These are phyloP conservation scores for Scotopteryx bipunctaria DNA, from an alignment of 2,888 invertebrate genomes.

Conservation along the genomic window DNA sequence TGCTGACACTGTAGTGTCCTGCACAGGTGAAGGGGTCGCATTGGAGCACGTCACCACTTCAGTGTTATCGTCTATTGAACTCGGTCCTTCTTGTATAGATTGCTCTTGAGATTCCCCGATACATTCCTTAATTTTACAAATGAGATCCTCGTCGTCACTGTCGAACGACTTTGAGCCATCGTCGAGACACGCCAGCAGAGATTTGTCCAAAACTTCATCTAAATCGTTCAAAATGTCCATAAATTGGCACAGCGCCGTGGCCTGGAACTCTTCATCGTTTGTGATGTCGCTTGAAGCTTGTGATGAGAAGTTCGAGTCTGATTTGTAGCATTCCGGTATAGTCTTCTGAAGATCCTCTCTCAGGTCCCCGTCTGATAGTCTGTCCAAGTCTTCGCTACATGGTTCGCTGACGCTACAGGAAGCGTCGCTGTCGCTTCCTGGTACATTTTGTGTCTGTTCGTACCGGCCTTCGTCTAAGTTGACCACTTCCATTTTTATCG, in stretches of 20 bases:
- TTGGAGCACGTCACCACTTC: conserved; percentile 63
- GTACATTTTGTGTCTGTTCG: conserved; percentile 65
- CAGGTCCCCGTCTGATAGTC: conserved; percentile 67
- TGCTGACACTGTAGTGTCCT: conserved; percentile 46
- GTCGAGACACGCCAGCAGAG: conserved; percentile 73
- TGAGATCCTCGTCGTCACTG: conserved; percentile 76
- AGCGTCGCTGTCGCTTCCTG: conserved; percentile 67
- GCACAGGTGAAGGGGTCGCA: conserved; percentile 46
- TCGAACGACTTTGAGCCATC: conserved; percentile 64
- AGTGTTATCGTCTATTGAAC: conserved; percentile 68
- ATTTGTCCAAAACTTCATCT: conserved; percentile 83
- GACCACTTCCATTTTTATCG: conserved; percentile 77
- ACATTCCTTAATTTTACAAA: conserved; percentile 72
- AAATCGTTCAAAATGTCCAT: conserved; percentile 83
- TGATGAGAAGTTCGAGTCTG: conserved; percentile 74
- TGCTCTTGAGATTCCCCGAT: conserved; percentile 56
- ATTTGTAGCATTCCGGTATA: conserved; percentile 75
- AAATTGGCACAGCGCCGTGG: conserved; percentile 75
- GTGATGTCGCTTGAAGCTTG: conserved; percentile 67
- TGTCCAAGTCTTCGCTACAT: conserved; percentile 66
- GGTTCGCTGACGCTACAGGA: conserved; percentile 65
- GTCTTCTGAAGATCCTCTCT: conserved; percentile 75
- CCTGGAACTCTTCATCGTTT: conserved; percentile 78
- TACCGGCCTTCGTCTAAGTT: conserved; percentile 70
- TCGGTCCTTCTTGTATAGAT: conserved; percentile 50